These are phyloP conservation scores for Brachynemurus nebulosus DNA, from an alignment of 2,888 invertebrate species.

Conservation along the genomic window DNA sequence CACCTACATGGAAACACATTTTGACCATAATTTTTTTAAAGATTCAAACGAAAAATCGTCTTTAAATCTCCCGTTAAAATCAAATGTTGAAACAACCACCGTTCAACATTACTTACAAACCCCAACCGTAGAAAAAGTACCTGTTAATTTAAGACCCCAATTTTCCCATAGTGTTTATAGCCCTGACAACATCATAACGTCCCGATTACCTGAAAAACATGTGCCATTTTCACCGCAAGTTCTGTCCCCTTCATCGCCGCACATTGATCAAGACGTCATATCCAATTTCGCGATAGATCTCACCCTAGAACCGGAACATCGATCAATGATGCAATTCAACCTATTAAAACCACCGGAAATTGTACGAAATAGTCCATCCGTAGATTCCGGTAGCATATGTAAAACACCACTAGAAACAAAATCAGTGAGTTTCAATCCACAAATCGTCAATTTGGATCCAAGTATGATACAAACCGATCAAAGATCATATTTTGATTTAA, in stretches of 20 bases:
- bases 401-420: conserved; percentile 27
- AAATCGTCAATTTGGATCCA: conserved; percentile 26
- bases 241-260: conserved; percentile 22
- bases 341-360: conserved; percentile 15
- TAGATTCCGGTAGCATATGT: conserved; percentile 28
- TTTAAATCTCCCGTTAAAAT: background rate
- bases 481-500: conserved; percentile 14
- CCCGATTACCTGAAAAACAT: background rate
- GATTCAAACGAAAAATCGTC: background rate
- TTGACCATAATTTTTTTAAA: conserved; percentile 22
- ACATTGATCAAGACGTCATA: conserved; percentile 29
- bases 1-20: conserved; percentile 29
- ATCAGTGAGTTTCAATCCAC: conserved; percentile 32
- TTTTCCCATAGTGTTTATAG: background rate
- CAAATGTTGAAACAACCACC: no score
- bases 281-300: conserved; percentile 32
- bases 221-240: conserved; percentile 13
- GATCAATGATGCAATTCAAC: conserved; percentile 25
- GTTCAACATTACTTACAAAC: background rate
- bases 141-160: background rate
- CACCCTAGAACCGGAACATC: conserved; percentile 28
- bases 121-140: background rate
- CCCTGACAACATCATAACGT: background rate
- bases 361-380: conserved; percentile 24
- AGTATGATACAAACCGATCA: conserved; percentile 9